Evolutionary conservation across 2,797 vertebrate species (phyloP).

Genomic region (Basileuterus tristriatus): DNA sequence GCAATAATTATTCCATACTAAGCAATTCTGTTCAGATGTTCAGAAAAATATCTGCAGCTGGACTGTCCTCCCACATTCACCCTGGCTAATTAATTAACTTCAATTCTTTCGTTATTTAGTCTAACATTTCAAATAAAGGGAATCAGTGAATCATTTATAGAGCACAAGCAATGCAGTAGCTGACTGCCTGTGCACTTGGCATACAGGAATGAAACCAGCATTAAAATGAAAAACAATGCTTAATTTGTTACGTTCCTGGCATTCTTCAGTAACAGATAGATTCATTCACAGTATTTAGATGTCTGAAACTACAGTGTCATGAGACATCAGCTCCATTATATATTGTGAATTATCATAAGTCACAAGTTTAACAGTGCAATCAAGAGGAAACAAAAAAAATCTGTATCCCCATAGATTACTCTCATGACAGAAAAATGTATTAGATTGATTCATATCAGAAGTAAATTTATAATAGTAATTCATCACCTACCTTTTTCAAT

Average conservation of each 20-base stretch:
- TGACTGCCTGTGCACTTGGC: background rate
- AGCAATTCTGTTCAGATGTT: background rate
- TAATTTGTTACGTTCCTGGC: constrained; percentile 5
- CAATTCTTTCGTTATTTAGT: background rate
- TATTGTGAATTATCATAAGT: constrained; percentile 6
- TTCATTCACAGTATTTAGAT: constrained; percentile 26
- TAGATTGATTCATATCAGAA: background rate
- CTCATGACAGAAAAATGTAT: background rate
- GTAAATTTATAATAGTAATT: background rate
- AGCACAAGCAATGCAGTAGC: background rate
- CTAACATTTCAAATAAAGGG: background rate
- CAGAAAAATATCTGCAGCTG: background rate
- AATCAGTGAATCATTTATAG: background rate
- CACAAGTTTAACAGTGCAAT: background rate
- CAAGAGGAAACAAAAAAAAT: background rate
- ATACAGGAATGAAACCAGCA: background rate
- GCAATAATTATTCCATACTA: background rate
- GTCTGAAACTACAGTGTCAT: background rate
- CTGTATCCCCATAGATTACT: background rate
- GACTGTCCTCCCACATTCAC: background rate
- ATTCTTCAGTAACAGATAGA: constrained; percentile 44
- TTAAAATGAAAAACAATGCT: constrained; percentile 38
- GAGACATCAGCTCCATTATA: constrained; percentile 38
- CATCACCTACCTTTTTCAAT: background rate
- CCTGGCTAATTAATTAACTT: background rate